These are phyloP conservation scores for Drosophila tani DNA, from an alignment of 1,140 invertebrate species.

Conservation along the genomic window DNA sequence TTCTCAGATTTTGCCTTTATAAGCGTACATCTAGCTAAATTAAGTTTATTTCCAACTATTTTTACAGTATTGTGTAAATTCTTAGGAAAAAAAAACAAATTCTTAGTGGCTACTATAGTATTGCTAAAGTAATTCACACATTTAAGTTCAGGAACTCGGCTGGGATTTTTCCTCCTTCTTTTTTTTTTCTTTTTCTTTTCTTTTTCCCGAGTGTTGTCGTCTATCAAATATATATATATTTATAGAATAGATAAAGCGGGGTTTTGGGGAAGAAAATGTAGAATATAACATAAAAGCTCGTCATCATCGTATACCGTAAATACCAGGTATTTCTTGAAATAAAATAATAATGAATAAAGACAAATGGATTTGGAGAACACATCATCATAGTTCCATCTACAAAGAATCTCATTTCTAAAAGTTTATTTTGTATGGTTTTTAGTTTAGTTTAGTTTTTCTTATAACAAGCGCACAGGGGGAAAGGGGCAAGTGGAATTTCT, in stretches of 20 bases:
- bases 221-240: constrained; percentile 32
- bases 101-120: constrained; percentile 68
- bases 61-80: constrained; percentile 74
- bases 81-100: constrained; percentile 72
- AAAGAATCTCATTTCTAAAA: constrained; percentile 70
- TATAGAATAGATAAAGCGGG: constrained; percentile 27
- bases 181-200: constrained; percentile 3
- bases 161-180: constrained; percentile 1
- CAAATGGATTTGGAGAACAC: constrained; percentile 31
- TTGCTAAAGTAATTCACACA: constrained; percentile 68
- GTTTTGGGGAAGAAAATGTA: constrained; percentile 1
- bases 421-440: constrained; percentile 59
- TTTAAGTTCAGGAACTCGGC: constrained; percentile 55
- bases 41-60: constrained; percentile 79
- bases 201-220: constrained; percentile 21
- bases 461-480: constrained; percentile 69
- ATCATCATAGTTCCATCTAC: constrained; percentile 42
- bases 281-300: constrained; percentile 19
- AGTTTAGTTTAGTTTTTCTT: constrained; percentile 52
- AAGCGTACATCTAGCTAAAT: constrained; percentile 80
- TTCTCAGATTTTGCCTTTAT: constrained; percentile 61
- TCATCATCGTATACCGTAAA: constrained; percentile 7
- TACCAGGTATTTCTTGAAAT: constrained; percentile 5
- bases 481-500: constrained; percentile 56
- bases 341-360: constrained; percentile 21